phyloP scores from a whole-genome alignment of 2,888 invertebrate species.

The Dicyrtomina minuta region DNA sequence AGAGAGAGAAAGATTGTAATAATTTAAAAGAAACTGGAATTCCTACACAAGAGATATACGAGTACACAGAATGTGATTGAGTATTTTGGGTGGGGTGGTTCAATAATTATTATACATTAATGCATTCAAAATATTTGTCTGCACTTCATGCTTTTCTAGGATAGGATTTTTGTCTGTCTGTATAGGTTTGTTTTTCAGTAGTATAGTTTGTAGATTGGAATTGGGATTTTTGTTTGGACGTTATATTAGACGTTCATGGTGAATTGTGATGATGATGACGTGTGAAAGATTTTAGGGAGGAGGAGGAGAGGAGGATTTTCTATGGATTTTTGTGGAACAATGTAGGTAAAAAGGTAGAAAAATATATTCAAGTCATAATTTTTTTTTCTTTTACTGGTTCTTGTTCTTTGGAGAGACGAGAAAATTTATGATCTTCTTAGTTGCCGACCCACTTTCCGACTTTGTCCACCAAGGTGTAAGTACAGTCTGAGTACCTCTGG shows the following conservation, averaged over 20 bases:
- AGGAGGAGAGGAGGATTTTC: neutral
- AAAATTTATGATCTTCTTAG: conserved; percentile 33
- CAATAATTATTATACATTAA: neutral
- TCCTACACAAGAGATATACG: conserved; percentile 24
- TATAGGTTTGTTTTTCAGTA: neutral
- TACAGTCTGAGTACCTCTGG: conserved; percentile 51
- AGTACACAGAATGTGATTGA: conserved; percentile 21
- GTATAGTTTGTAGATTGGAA: neutral
- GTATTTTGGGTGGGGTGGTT: conserved; percentile 25
- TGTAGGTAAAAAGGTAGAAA: conserved; percentile 28
- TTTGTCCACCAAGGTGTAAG: conserved; percentile 54
- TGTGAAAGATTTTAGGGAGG: conserved; percentile 1
- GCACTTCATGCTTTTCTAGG: conserved; percentile 13
- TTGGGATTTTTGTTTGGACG: neutral
- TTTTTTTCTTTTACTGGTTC: conserved; percentile 30
- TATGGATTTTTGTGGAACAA: neutral
- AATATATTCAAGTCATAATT: conserved; percentile 16
- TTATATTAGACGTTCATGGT: neutral
- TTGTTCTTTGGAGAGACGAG: conserved; percentile 20
- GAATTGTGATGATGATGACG: neutral
- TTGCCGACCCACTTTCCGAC: conserved; percentile 54
- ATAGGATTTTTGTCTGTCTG: neutral
- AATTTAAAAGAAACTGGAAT: conserved; percentile 28
- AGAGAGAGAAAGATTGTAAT: neutral
- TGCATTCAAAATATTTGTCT: neutral